Percentiles rank a stretch among this genome's conserved stretches.
Conservation (phyloP, 2,888 invertebrate species). For the Acrobasis repandana region DNA sequence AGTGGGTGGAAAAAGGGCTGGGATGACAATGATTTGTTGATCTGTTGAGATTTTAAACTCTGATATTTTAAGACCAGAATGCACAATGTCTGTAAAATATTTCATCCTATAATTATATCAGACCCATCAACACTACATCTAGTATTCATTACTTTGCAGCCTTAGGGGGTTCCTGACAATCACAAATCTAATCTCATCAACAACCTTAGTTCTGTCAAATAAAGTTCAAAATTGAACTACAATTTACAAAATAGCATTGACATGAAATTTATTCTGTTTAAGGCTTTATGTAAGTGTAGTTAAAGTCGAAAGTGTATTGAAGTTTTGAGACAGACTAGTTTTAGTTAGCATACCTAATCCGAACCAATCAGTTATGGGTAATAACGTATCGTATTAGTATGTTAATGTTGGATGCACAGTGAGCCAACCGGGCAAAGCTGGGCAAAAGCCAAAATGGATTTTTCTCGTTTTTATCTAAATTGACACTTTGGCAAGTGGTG, state of each 20-base stretch:
- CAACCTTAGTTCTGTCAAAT: background rate
- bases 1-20: no score
- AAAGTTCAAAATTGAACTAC: background rate
- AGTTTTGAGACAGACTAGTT: conserved; percentile 7
- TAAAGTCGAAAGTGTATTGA: conserved; percentile 1
- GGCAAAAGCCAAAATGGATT: conserved; percentile 3
- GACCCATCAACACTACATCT: conserved; percentile 15
- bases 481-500: conserved; percentile 12
- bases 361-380: conserved; percentile 40
- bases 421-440: conserved; percentile 3
- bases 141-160: conserved; percentile 17
- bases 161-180: conserved; percentile 1
- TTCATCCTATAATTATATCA: conserved; percentile 5
- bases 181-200: background rate
- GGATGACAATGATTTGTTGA: no score
- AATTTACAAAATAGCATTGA: background rate
- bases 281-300: background rate
- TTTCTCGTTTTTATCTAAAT: conserved; percentile 13
- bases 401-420: conserved; percentile 39
- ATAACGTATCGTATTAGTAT: conserved; percentile 51
- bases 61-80: background rate
- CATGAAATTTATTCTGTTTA: background rate
- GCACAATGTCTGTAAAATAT: background rate
- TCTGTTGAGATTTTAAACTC: no score
- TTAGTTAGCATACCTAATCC: conserved; percentile 19